Percentiles rank a stretch among this genome's conserved stretches.
These are phyloP conservation scores for Drosophila ercepeae DNA, from an alignment of 1,140 invertebrate genomes.

Conservation along the genomic window DNA sequence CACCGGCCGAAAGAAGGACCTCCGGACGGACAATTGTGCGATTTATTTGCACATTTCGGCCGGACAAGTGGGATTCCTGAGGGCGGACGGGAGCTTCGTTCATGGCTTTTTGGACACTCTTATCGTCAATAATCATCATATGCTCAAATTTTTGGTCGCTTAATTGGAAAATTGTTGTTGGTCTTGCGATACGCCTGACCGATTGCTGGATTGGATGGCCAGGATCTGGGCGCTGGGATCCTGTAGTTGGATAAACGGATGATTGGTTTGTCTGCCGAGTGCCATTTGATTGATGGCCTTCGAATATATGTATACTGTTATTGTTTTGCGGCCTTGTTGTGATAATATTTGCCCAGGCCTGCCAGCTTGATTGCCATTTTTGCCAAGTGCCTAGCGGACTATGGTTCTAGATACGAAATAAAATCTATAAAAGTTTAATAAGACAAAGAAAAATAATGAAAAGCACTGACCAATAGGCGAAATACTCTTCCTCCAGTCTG, in stretches of 20 bases:
- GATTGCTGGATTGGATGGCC: slow-evolving; percentile 56
- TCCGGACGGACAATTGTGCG: slow-evolving; percentile 60
- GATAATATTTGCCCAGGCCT: slow-evolving; percentile 63
- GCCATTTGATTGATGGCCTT: slow-evolving; percentile 60
- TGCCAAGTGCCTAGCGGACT: slow-evolving; percentile 19
- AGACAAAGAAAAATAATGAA: background rate
- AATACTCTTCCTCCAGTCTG: background rate
- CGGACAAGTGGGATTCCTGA: slow-evolving; percentile 45
- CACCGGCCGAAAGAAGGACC: background rate
- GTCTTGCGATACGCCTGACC: slow-evolving; percentile 67
- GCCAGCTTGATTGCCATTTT: slow-evolving; percentile 58
- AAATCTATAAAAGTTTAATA: background rate
- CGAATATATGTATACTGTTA: slow-evolving; percentile 26
- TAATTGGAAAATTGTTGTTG: slow-evolving; percentile 82
- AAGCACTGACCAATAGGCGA: background rate
- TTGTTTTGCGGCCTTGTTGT: slow-evolving; percentile 64
- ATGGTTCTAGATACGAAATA: background rate
- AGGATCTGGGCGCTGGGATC: slow-evolving; percentile 30
- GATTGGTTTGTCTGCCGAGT: slow-evolving; percentile 52
- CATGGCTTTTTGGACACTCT: slow-evolving; percentile 31
- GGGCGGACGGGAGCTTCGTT: slow-evolving; percentile 2
- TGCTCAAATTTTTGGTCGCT: slow-evolving; percentile 82
- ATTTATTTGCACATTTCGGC: slow-evolving; percentile 77
- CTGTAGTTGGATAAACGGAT: slow-evolving; percentile 49
- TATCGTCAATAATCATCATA: slow-evolving; percentile 82